Evolutionary conservation across 2,888 invertebrate genomes (phyloP).

Genomic region (Mimas tiliae): DNA sequence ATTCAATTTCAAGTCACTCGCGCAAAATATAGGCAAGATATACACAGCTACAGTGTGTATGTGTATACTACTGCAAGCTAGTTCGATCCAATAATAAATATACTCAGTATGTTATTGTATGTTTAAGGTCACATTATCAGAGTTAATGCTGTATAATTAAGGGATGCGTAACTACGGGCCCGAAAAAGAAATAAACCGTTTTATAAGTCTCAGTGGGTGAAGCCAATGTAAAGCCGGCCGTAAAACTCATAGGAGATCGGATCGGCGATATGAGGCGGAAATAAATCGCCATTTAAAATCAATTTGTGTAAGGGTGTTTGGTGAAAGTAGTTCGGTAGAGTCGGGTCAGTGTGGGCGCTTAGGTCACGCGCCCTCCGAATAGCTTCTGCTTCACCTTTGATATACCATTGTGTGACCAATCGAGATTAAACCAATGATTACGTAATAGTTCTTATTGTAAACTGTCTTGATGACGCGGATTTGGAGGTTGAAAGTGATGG

Average conservation of each 20-base stretch:
- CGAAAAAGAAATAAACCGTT: slow-evolving; percentile 82
- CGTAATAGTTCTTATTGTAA: no score
- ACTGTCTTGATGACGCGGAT: no score
- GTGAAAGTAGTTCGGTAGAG: slow-evolving; percentile 70
- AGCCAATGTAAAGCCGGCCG: slow-evolving; percentile 79
- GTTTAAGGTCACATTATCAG: slow-evolving; percentile 54
- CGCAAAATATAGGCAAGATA: no score
- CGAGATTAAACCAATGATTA: slow-evolving; percentile 26
- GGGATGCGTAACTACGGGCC: slow-evolving; percentile 63
- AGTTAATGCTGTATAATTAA: slow-evolving; percentile 72
- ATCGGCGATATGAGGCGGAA: slow-evolving; percentile 82
- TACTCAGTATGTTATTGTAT: no score
- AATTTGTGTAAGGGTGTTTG: slow-evolving; percentile 82
- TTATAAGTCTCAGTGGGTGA: slow-evolving; percentile 81
- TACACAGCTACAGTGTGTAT: no score
- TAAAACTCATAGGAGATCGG: slow-evolving; percentile 83
- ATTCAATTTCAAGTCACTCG: no score
- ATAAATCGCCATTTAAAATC: slow-evolving; percentile 85
- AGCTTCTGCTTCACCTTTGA: slow-evolving; percentile 43
- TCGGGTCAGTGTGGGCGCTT: slow-evolving; percentile 51
- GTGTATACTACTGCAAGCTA: no score
- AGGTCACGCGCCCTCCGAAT: slow-evolving; percentile 50
- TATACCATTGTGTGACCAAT: slow-evolving; percentile 28
- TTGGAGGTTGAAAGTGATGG: no score
- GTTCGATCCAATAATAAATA: no score